Conservation (phyloP, 2,113 vertebrate species). For the Chamaetylas fuelleborni region DNA sequence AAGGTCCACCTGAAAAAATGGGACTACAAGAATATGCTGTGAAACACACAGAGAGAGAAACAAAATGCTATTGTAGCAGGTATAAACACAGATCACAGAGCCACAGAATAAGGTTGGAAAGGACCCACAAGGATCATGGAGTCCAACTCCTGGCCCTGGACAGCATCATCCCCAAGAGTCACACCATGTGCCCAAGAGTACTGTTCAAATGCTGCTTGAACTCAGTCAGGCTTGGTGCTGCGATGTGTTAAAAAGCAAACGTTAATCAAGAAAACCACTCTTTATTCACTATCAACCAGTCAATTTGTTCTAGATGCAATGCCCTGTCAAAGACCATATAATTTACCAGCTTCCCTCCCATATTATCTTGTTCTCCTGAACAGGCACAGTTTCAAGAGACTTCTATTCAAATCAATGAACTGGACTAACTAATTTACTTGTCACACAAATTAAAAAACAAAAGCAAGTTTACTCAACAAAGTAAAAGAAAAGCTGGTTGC, state of each 20-base stretch:
- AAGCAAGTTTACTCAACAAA: background rate
- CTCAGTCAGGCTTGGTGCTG: background rate
- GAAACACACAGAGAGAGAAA: background rate
- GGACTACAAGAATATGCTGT: background rate
- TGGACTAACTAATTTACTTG: background rate
- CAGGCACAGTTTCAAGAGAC: background rate
- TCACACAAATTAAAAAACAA: background rate
- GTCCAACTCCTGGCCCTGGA: background rate
- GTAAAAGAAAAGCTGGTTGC: background rate
- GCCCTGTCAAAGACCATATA: background rate
- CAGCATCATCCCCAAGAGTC: background rate
- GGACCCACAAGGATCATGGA: background rate
- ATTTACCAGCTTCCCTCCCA: background rate
- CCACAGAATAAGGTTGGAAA: background rate
- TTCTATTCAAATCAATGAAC: background rate
- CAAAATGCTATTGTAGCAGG: background rate
- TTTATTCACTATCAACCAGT: background rate
- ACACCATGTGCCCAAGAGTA: no score
- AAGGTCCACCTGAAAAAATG: background rate
- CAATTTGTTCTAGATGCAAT: background rate
- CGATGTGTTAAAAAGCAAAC: accelerated
- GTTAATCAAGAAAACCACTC: background rate
- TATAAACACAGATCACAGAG: background rate
- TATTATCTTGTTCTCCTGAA: background rate
- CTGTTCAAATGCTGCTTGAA: background rate